A percentile compares a stretch with the other conserved stretches of the same genome.
Conservation (phyloP, 2,113 vertebrate species). For the Formicarius rufipectus region DNA sequence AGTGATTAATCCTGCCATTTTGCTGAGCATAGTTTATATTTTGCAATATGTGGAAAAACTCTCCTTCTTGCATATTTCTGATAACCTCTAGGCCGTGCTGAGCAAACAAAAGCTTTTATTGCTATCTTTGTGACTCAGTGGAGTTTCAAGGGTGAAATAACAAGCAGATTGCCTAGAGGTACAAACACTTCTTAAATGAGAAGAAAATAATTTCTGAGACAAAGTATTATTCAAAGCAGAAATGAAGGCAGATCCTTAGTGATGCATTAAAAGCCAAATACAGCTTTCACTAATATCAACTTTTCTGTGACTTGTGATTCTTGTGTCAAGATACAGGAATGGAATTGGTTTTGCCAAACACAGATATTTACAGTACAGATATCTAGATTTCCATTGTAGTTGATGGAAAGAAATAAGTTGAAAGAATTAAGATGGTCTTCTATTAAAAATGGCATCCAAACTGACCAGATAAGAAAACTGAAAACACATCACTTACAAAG, state of each 20-base stretch:
- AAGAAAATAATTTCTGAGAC: not conserved
- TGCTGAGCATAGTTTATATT: not conserved
- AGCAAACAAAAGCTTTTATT: constrained; percentile 60
- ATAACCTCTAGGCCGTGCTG: constrained; percentile 55
- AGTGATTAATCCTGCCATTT: constrained; percentile 30
- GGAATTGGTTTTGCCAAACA: not conserved
- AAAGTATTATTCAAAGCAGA: constrained; percentile 2
- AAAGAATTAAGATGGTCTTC: too few species aligned
- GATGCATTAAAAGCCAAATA: not conserved
- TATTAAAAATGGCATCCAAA: not conserved
- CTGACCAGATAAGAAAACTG: not conserved
- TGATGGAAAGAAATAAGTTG: not conserved
- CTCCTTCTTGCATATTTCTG: constrained; percentile 41
- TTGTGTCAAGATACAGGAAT: not conserved
- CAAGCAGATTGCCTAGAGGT: not conserved
- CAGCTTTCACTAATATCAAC: not conserved
- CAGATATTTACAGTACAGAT: not conserved
- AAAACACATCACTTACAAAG: not conserved
- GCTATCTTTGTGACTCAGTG: constrained; percentile 42
- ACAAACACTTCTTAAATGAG: not conserved
- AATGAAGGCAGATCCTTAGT: not conserved
- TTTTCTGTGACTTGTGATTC: not conserved
- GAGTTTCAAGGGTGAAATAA: constrained; percentile 52
- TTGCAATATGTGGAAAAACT: constrained; percentile 12
- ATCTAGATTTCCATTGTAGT: not conserved